Conservation (phyloP, 2,797 vertebrate genomes). For the Leucoraja ocellata region DNA sequence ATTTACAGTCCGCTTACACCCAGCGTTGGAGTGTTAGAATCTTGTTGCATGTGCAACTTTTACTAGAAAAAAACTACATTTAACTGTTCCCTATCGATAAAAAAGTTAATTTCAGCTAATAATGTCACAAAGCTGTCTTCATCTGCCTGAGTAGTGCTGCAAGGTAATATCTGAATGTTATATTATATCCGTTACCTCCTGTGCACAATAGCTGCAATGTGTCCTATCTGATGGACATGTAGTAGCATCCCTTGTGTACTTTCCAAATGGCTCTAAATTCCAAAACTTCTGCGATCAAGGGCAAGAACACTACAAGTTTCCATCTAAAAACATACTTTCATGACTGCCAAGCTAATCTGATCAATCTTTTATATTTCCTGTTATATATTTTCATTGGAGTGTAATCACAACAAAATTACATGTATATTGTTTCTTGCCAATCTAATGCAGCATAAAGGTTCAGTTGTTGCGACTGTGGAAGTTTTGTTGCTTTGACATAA, state of each 20-base stretch:
- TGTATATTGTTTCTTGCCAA: background rate
- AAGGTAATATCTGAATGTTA: background rate
- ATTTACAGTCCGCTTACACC: background rate
- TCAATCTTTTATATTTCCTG: background rate
- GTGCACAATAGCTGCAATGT: background rate
- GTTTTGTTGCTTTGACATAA: background rate
- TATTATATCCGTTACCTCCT: background rate
- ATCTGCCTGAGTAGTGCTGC: background rate
- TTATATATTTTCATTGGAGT: background rate
- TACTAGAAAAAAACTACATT: too few species aligned
- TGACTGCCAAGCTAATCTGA: background rate
- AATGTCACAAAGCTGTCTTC: background rate
- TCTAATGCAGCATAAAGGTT: background rate
- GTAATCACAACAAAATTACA: background rate
- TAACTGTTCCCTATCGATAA: too few species aligned
- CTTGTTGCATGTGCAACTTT: background rate
- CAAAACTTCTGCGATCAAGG: background rate
- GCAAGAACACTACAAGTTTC: background rate
- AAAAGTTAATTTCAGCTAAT: background rate
- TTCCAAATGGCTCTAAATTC: background rate
- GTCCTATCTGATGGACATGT: background rate
- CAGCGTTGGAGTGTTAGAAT: background rate
- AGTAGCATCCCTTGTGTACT: background rate
- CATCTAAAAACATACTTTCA: background rate
- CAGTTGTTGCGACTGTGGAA: background rate